phyloP scores from a whole-genome alignment of 2,113 vertebrate species.

The Eurystomus gularis region DNA sequence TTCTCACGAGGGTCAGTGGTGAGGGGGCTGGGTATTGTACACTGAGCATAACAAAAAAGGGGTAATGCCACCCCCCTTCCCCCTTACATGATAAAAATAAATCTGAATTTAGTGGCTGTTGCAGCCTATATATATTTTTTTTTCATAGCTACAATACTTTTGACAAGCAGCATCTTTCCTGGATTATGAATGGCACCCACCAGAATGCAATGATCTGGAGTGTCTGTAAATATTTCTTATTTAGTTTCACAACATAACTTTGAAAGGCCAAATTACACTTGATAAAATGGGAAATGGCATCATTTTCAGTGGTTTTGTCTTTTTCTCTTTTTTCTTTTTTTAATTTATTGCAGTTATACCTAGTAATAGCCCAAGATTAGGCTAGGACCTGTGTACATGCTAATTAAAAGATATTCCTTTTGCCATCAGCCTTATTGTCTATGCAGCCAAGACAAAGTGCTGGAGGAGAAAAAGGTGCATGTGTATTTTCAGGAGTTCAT shows the following conservation, averaged over 20 bases:
- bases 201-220: not conserved
- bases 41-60: not conserved
- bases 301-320: not conserved
- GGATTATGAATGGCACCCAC: not conserved
- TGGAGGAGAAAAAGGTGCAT: not conserved
- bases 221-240: not conserved
- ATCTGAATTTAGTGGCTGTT: not conserved
- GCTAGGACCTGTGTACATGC: not conserved
- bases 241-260: not conserved
- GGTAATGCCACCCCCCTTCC: not conserved
- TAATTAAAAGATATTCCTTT: not conserved
- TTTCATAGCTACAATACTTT: not conserved
- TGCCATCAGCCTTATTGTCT: not conserved
- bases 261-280: not conserved
- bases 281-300: not conserved
- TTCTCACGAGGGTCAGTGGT: not conserved
- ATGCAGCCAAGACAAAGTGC: not conserved
- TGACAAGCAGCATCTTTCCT: not conserved
- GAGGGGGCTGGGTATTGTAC: not conserved
- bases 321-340: not conserved
- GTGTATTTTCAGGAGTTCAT: not conserved
- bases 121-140: not conserved
- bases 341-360: not conserved
- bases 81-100: not conserved
- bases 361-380: not conserved